These are phyloP conservation scores for Parazoanthus atlanticus DNA, from an alignment of 92 coral and sea anemone genomes.

Conservation along the genomic window DNA sequence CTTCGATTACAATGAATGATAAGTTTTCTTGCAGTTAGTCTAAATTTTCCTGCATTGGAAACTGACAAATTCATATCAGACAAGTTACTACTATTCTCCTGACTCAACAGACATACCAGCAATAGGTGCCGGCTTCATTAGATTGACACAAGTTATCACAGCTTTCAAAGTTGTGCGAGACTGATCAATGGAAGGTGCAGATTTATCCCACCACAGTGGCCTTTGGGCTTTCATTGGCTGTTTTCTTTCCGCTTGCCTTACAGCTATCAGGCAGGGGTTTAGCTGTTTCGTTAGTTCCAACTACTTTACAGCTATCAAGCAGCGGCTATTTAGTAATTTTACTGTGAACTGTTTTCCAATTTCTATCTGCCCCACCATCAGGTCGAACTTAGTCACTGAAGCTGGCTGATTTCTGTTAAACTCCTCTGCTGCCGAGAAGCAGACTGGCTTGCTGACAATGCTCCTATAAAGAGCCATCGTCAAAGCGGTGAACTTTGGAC, in stretches of 20 bases:
- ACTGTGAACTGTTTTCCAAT: background rate
- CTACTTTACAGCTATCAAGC: slow-evolving; percentile 11
- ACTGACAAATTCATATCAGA: background rate
- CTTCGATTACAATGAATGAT: background rate
- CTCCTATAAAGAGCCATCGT: too few species aligned
- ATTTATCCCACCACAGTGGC: background rate
- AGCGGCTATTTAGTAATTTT: background rate
- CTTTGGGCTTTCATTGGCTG: background rate
- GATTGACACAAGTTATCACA: background rate
- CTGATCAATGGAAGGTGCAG: slow-evolving; percentile 9
- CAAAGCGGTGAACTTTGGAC: too few species aligned
- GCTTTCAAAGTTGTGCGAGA: slow-evolving; percentile 4
- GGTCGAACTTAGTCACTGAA: too few species aligned
- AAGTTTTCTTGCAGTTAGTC: slow-evolving; percentile 1
- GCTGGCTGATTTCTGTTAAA: too few species aligned
- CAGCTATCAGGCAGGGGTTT: background rate
- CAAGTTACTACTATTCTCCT: background rate
- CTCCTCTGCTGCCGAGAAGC: background rate
- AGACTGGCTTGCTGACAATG: background rate
- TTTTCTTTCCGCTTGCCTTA: background rate
- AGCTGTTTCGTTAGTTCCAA: background rate
- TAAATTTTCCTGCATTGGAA: background rate
- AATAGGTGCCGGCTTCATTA: background rate
- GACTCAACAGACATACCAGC: background rate
- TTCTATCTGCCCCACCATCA: background rate